A percentile compares a stretch with the other conserved stretches of the same genome.
Conservation (phyloP, 1,140 invertebrate genomes). For the Apis cerana region DNA sequence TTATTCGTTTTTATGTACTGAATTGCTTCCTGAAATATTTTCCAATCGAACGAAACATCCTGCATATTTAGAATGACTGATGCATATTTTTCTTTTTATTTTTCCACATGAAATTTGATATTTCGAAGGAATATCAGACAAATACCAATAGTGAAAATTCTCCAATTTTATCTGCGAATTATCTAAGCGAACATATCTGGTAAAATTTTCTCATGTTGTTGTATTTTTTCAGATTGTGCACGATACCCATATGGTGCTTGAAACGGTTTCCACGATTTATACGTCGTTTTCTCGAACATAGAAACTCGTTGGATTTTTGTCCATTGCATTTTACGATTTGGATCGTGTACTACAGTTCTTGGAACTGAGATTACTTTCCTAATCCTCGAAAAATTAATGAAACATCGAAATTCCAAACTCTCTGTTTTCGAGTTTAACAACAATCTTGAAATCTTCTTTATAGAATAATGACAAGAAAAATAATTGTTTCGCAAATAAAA, state of each 20-base stretch:
- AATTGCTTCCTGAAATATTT: background rate
- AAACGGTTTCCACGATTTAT: background rate
- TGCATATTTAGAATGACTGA: no score
- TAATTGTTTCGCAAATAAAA: slow-evolving; percentile 53
- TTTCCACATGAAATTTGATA: no score
- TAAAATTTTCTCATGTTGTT: background rate
- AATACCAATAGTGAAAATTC: background rate
- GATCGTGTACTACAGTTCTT: background rate
- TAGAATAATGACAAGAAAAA: no score
- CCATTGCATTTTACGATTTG: background rate
- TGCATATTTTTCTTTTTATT: background rate
- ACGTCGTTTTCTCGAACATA: background rate
- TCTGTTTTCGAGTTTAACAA: no score
- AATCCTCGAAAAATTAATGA: background rate
- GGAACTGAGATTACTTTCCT: background rate
- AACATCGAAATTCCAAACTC: background rate
- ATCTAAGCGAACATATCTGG: background rate
- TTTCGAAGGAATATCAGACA: background rate
- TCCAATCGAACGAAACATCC: no score
- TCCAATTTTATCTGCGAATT: background rate
- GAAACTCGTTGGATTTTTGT: slow-evolving; percentile 36
- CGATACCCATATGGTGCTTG: slow-evolving; percentile 42
- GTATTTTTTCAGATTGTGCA: background rate
- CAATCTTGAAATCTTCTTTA: no score
- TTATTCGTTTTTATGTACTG: no score